phyloP scores from a whole-genome alignment of 2,113 vertebrate genomes.

The Camelus bactrianus region DNA sequence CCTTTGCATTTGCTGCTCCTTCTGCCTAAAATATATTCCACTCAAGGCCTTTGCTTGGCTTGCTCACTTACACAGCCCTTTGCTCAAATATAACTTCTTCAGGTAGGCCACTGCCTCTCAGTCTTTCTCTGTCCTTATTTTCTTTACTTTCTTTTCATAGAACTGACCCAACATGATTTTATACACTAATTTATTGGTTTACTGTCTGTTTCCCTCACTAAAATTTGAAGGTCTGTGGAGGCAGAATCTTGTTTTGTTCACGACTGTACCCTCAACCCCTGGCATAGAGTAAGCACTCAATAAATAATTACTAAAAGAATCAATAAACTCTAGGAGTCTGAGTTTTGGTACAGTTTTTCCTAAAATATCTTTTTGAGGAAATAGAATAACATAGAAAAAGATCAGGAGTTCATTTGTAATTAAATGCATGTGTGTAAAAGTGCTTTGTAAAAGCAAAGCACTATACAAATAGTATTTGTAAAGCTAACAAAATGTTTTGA shows the following conservation, averaged over 20 bases:
- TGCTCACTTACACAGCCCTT: neutral
- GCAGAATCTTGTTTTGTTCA: neutral
- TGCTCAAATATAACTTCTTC: neutral
- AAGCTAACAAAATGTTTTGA: slow-evolving; percentile 60
- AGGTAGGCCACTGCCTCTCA: neutral
- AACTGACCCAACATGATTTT: neutral
- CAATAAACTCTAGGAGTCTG: neutral
- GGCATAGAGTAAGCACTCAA: neutral
- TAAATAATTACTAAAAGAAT: slow-evolving; percentile 22
- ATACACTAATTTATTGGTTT: neutral
- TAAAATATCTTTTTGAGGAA: neutral
- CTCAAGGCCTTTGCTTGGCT: neutral
- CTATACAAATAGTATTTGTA: slow-evolving; percentile 2
- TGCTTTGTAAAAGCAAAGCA: slow-evolving; percentile 19
- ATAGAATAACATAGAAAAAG: slow-evolving; percentile 10
- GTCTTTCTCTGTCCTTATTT: neutral
- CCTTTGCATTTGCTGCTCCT: neutral
- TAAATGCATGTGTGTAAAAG: slow-evolving; percentile 55
- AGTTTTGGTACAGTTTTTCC: slow-evolving; percentile 37
- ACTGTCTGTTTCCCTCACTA: neutral
- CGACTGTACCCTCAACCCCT: neutral
- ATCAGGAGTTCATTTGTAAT: slow-evolving; percentile 10
- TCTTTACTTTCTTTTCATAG: neutral
- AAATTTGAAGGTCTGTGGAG: neutral
- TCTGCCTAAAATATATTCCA: neutral